Evolutionary conservation across 2,888 invertebrate species (phyloP), one percentile per base, ranked within the genome.

Genomic region (Ennomos fuscantarius): DNA sequence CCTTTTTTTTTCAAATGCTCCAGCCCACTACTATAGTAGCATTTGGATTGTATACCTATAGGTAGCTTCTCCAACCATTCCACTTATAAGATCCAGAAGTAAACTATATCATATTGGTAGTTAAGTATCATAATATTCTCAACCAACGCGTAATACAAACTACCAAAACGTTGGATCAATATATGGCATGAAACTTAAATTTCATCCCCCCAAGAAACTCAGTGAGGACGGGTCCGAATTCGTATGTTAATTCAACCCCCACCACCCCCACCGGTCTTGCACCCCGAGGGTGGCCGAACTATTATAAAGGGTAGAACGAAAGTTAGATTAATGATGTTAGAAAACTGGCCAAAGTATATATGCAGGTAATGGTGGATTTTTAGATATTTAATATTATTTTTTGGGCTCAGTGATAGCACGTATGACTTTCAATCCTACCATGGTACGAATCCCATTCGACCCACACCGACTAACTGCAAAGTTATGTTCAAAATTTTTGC

Each of bases 251-350:
- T 91, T 84, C 79, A 79, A 72, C 69, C 74, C 74, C 71, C 63
- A 70, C 74, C 70, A 70, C 71, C 65, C 68, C 62, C 54, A 60
- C 70, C 78, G 74, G 76, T 75, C 72, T 70, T 73, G 71, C 76
- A 69, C 74, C 66, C 73, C 74, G 86, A 87, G 84, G 79, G 84
- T 80, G 84, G 81, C 86, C 88, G 87, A 92, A 93, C 92, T 93
- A 93, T 93, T 91, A 90, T 91, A 91, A 91, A 91, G 92, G 92
- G 91, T 90, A 91, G 91, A 89, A 87, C 88, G 90, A 91, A 92
- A 92, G 91, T 91, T 92, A 92, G 92, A 93, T 93, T 93, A 92
- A 93, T 93, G 92, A 92, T 93, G 92, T 92, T 92, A 92, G 91
- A 82, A n/a, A 92, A 86, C 90, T 89, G 91, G 89, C 89, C 89